phyloP scores from a whole-genome alignment of 2,888 invertebrate genomes.

The Calameuta filiformis region DNA sequence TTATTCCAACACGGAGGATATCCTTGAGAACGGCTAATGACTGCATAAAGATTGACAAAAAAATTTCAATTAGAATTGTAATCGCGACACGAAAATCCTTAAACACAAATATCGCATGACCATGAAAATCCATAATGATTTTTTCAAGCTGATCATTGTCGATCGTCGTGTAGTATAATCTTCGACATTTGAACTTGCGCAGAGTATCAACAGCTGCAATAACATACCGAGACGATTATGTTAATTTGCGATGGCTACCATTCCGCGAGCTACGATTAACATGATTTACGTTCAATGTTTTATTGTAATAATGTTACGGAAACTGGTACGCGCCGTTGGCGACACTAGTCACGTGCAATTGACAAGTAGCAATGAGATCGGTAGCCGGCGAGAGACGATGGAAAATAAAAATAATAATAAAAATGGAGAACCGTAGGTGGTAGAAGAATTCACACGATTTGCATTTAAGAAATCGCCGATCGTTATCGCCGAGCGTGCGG shows the following conservation, averaged over 20 bases:
- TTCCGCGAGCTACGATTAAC: slow-evolving; percentile 46
- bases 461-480: neutral
- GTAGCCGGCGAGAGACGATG: neutral
- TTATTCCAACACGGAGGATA: neutral
- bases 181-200: neutral
- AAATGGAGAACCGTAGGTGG: neutral
- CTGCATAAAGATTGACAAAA: neutral
- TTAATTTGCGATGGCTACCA: slow-evolving; percentile 42
- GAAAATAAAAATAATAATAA: slow-evolving; percentile 2
- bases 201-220: neutral
- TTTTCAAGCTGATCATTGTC: neutral
- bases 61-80: neutral
- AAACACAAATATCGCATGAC: neutral
- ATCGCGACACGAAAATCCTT: neutral
- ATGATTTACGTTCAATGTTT: slow-evolving; percentile 51
- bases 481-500: neutral
- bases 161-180: neutral
- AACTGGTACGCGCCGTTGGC: neutral
- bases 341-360: slow-evolving; percentile 19
- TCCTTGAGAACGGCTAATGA: neutral
- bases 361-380: neutral
- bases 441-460: neutral
- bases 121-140: neutral
- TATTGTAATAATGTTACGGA: slow-evolving; percentile 18
- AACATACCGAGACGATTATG: slow-evolving; percentile 42